Percentiles rank a stretch among this genome's conserved stretches.
These are phyloP conservation scores for Heliconius eleuchia DNA, from an alignment of 1,140 invertebrate genomes.

Conservation along the genomic window DNA sequence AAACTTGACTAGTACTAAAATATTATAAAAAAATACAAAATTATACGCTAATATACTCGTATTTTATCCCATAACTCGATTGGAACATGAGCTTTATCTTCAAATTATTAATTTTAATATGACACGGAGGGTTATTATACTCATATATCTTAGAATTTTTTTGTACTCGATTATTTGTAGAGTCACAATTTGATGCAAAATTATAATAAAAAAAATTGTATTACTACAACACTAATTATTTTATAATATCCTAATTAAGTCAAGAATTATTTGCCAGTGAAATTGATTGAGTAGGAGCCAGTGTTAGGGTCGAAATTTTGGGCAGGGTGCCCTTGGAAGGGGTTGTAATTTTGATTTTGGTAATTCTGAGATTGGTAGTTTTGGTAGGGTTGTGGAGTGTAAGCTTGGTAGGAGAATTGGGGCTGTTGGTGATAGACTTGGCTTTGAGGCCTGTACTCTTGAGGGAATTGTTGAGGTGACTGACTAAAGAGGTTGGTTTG, in stretches of 20 bases:
- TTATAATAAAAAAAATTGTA: background rate
- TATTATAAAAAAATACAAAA: constrained; percentile 34
- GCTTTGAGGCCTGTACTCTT: constrained; percentile 60
- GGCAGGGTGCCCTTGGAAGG: constrained; percentile 83
- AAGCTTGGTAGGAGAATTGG: constrained; percentile 72
- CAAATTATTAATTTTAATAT: background rate
- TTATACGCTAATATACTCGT: background rate
- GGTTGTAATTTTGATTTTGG: constrained; percentile 74
- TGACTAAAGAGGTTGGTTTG: constrained; percentile 62
- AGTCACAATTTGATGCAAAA: background rate
- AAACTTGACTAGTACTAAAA: constrained; percentile 61
- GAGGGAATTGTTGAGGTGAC: constrained; percentile 61
- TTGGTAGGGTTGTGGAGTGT: constrained; percentile 64
- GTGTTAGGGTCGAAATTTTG: constrained; percentile 85
- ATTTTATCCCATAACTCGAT: background rate
- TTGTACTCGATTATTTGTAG: background rate
- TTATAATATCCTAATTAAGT: constrained; percentile 9
- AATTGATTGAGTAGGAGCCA: constrained; percentile 87
- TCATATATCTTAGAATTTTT: background rate
- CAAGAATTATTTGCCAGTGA: constrained; percentile 72
- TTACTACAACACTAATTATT: background rate
- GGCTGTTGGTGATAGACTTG: constrained; percentile 73
- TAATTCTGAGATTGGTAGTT: constrained; percentile 67
- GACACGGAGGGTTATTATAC: background rate
- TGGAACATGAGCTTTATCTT: background rate